A percentile compares a stretch with the other conserved stretches of the same genome.
These are phyloP conservation scores for Siphlonurus alternatus DNA, from an alignment of 2,888 invertebrate species.

Conservation along the genomic window DNA sequence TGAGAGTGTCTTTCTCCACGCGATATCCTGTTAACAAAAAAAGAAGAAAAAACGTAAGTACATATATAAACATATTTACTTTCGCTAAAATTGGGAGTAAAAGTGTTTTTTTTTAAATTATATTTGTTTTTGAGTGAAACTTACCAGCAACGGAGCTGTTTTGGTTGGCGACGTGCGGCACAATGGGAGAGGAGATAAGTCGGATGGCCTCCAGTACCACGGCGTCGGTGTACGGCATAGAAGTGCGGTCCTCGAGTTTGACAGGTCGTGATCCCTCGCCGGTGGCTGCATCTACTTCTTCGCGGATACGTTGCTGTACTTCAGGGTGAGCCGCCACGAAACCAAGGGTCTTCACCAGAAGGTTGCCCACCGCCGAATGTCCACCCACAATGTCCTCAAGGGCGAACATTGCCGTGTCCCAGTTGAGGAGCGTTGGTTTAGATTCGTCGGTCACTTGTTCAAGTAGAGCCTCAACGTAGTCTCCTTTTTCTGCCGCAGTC, in stretches of 20 bases:
- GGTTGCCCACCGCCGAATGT: constrained; percentile 45
- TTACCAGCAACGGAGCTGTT: constrained; percentile 43
- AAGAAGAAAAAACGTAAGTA: constrained; percentile 2
- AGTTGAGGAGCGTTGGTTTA: constrained; percentile 27
- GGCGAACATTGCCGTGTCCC: constrained; percentile 34
- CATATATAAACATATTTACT: neutral
- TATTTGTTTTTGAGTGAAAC: constrained; percentile 11
- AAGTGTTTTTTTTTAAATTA: too few species aligned
- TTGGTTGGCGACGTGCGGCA: constrained; percentile 46
- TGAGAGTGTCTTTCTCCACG: constrained; percentile 41
- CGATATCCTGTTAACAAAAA: constrained; percentile 32
- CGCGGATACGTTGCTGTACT: constrained; percentile 34
- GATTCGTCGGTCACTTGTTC: constrained; percentile 30
- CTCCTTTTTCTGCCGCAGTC: constrained; percentile 24
- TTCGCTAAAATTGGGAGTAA: too few species aligned
- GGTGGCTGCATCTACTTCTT: constrained; percentile 32
- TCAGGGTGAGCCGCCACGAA: constrained; percentile 34
- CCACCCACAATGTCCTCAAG: constrained; percentile 40
- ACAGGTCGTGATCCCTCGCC: constrained; percentile 17
- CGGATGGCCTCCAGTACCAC: constrained; percentile 43
- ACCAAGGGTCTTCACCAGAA: constrained; percentile 38
- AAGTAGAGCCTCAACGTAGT: constrained; percentile 41
- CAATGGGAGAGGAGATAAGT: constrained; percentile 45
- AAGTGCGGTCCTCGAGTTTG: constrained; percentile 28
- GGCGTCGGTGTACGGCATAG: constrained; percentile 42